Evolutionary conservation across 2,888 invertebrate genomes (phyloP).

Genomic region (Hyles lineata): DNA sequence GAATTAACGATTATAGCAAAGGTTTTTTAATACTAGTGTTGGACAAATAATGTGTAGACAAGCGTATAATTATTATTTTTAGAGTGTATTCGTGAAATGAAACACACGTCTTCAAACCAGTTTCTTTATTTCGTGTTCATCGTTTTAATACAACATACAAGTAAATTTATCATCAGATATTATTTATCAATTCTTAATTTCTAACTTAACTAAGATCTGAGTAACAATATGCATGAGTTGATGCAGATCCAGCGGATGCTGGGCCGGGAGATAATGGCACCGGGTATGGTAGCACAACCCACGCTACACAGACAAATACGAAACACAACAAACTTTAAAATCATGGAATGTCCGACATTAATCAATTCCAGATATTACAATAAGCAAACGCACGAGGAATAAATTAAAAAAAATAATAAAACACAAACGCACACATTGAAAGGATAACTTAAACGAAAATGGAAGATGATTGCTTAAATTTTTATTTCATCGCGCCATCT

Average conservation of each 20-base stretch:
- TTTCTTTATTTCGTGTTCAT: constrained; percentile 85
- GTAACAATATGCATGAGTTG: constrained; percentile 75
- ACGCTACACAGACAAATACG: constrained; percentile 55
- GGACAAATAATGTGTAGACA: no score
- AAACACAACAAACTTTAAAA: constrained; percentile 54
- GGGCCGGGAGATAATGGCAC: not conserved
- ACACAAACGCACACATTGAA: constrained; percentile 41
- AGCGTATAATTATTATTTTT: no score
- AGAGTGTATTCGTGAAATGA: constrained; percentile 52
- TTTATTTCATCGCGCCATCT: constrained; percentile 33
- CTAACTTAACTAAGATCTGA: constrained; percentile 82
- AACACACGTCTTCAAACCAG: constrained; percentile 80
- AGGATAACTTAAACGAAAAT: constrained; percentile 35
- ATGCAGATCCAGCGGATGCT: constrained; percentile 36
- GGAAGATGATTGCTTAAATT: constrained; percentile 34
- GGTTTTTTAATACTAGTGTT: no score
- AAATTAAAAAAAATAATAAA: constrained; percentile 31
- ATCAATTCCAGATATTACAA: constrained; percentile 40
- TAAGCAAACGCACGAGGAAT: constrained; percentile 31
- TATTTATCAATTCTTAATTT: constrained; percentile 81
- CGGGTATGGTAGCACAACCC: constrained; percentile 37
- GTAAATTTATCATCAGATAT: constrained; percentile 85
- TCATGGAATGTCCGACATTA: constrained; percentile 58
- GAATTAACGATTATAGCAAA: no score
- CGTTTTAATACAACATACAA: constrained; percentile 86